Conservation (phyloP, 2,888 invertebrate genomes). For the Bimastos eiseni region DNA sequence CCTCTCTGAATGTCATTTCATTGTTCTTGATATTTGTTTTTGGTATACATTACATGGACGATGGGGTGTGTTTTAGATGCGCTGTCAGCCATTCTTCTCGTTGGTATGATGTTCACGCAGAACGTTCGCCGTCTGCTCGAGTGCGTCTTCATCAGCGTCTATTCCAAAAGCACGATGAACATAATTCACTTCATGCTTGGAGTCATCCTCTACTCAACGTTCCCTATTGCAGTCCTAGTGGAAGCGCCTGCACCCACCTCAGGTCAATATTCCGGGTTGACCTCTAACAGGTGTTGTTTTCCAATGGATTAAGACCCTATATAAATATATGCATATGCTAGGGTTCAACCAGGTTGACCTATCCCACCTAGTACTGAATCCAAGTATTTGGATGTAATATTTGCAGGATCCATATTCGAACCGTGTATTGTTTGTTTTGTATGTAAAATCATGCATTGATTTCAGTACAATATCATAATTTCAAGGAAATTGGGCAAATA, state of each 20-base stretch:
- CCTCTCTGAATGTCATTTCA: not conserved
- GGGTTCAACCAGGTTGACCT: too few species aligned
- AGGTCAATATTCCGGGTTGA: not conserved
- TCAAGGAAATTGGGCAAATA: too few species aligned
- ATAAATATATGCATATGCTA: too few species aligned
- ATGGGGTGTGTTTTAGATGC: conserved; percentile 29
- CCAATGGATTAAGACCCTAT: not conserved
- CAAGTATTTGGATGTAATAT: too few species aligned
- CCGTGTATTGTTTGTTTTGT: too few species aligned
- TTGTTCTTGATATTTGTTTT: not conserved
- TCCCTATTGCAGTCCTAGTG: conserved; percentile 41
- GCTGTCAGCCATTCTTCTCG: conserved; percentile 36
- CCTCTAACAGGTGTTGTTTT: not conserved
- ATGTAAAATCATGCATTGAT: too few species aligned
- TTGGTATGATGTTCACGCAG: conserved; percentile 39
- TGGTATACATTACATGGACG: not conserved
- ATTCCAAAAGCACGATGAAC: conserved; percentile 54
- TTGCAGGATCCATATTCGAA: too few species aligned
- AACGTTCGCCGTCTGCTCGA: conserved; percentile 44
- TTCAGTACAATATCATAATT: too few species aligned
- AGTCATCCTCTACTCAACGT: conserved; percentile 49
- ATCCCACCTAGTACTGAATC: too few species aligned
- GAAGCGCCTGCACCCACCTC: conserved; percentile 36
- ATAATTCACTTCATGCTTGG: conserved; percentile 53
- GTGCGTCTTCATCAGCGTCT: conserved; percentile 51